Conservation (phyloP, 2,888 invertebrate species). For the Pammene aurita region DNA sequence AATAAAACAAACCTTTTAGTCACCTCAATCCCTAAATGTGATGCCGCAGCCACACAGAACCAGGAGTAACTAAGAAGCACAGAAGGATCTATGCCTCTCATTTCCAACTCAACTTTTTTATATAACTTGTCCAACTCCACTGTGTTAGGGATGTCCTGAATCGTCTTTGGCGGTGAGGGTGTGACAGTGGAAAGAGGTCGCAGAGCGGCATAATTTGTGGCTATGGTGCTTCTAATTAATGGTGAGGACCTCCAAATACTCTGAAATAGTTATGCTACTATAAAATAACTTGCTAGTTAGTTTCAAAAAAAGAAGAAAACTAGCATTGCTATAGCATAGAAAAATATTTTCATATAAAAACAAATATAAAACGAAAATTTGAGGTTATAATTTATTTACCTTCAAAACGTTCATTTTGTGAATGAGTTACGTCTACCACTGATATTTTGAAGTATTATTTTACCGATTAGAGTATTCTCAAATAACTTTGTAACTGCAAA, state of each 20-base stretch:
- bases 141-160: constrained; percentile 55
- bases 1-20: constrained; percentile 84
- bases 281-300: neutral
- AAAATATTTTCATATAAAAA: constrained; percentile 12
- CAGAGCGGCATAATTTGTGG: constrained; percentile 50
- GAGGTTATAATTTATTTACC: constrained; percentile 35
- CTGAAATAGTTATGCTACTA: constrained; percentile 52
- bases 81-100: constrained; percentile 93
- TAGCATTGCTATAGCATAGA: neutral
- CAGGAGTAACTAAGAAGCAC: constrained; percentile 94
- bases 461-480: too few relatives aligned
- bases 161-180: constrained; percentile 52
- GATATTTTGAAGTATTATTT: too few relatives aligned
- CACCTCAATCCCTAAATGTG: constrained; percentile 90
- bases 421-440: neutral
- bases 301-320: neutral
- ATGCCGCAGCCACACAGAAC: constrained; percentile 92
- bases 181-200: constrained; percentile 57
- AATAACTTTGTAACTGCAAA: too few relatives aligned
- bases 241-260: constrained; percentile 63
- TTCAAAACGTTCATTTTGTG: constrained; percentile 39
- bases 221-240: constrained; percentile 51
- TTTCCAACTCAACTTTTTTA: constrained; percentile 92
- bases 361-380: constrained; percentile 20
- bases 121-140: constrained; percentile 89